Base-by-base conservation (phyloP, 2,888 invertebrate genomes). In the Lamproptera curius region DNA sequence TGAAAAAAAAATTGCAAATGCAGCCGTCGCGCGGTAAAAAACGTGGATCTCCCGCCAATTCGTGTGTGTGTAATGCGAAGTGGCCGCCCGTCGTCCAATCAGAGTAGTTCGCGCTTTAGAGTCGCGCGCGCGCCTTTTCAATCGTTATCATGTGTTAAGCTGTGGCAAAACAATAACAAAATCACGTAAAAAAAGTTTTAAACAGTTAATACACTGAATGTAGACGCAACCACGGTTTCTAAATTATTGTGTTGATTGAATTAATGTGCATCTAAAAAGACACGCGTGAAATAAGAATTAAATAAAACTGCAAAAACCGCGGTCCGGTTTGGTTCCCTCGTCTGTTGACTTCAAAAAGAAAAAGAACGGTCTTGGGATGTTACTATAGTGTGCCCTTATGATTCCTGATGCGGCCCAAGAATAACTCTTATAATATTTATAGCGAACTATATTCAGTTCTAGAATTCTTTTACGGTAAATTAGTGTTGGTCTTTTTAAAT, bases 81-180 rank as follows among this genome's bases (percentile, higher is more conserved):
- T 61, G 58, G 54, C 51, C 50, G 55, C 50, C 62, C 67, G 71
- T 68, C 62, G 65, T 62, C 84, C 82, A 85, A 85, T 85, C 82
- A 83, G 68, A 79, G 65, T 62, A 61, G 74, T 66, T 74, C 75
- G 82, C 75, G 81, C 72, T 66, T 67, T 70, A 67, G 75, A 70
- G 61, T 61, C 66, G 79, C 65, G 68, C 75, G 78, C 78, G 79
- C 77, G 77, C 71, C 65, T 77, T 77, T 80, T 73, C 76, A 79
- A 72, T 67, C 50, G 46, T 62, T 70, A 78, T 73, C 80, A 75
- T 67, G 67, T 61, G 58, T 61, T 56, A 57, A 58, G 59, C 64
- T 50, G 34, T 55, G 46, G 56, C 61, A 65, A 70, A 73, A 76
- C 70, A 72, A 70, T 67, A 77, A 76, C 67, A 72, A 76, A 68